Percentiles rank a stretch among this genome's conserved stretches.
phyloP scores from a whole-genome alignment of 2,113 vertebrate genomes.

The Mungos mungo region DNA sequence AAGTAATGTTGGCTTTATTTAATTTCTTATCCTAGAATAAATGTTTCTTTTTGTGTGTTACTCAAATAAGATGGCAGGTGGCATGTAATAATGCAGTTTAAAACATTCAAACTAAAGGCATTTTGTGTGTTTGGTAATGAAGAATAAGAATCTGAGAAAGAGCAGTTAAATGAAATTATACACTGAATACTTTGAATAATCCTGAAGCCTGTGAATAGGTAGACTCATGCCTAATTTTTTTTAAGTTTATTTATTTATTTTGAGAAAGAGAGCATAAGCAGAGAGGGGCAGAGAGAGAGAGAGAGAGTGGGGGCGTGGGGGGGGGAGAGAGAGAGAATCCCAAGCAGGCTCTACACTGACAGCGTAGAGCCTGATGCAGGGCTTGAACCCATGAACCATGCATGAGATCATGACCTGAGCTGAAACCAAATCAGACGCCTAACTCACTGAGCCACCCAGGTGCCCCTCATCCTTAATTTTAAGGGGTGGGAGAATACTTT shows the following conservation, averaged over 20 bases:
- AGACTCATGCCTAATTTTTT: background rate
- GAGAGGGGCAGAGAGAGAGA: too few species aligned
- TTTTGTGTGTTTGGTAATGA: background rate
- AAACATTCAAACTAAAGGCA: background rate
- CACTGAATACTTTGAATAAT: background rate
- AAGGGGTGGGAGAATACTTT: background rate
- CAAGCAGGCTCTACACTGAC: too few species aligned
- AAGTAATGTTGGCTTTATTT: background rate
- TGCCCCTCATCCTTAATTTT: background rate
- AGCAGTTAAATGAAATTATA: background rate
- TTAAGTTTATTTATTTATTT: too few species aligned
- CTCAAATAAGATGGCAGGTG: background rate
- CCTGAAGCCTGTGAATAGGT: background rate
- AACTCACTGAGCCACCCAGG: too few species aligned
- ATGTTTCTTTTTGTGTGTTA: slow-evolving; percentile 3
- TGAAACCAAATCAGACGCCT: too few species aligned
- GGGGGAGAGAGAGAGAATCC: too few species aligned
- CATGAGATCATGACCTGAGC: too few species aligned
- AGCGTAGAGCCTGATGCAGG: too few species aligned
- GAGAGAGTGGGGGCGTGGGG: too few species aligned
- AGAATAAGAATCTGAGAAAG: background rate
- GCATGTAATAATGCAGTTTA: background rate
- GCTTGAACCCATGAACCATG: too few species aligned
- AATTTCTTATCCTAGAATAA: background rate
- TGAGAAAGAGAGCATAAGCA: too few species aligned